Evolutionary conservation across 1,140 invertebrate species (phyloP).

Genomic region (Gonioctena quinquepunctata): DNA sequence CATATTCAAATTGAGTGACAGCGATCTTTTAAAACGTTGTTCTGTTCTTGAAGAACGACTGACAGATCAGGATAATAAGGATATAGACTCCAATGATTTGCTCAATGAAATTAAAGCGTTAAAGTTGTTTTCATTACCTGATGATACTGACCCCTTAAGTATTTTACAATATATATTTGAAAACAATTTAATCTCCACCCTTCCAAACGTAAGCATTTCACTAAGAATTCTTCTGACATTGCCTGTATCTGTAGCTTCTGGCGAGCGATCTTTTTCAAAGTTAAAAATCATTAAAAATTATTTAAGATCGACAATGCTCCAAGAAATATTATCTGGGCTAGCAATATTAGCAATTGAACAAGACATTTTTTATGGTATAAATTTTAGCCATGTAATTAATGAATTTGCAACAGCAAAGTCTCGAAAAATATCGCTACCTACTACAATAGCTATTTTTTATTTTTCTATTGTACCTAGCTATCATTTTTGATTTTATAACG

Average conservation of each 20-base stretch:
- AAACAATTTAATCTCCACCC: conserved; percentile 12
- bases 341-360: not conserved
- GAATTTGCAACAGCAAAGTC: not conserved
- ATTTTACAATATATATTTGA: conserved; percentile 2
- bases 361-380: not conserved
- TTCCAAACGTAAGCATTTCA: conserved; percentile 18
- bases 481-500: not conserved
- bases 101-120: not conserved
- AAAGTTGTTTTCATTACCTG: too few relatives aligned
- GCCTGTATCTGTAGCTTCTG: conserved; percentile 30
- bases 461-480: conserved; percentile 4
- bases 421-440: too few relatives aligned
- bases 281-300: conserved; percentile 15
- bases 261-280: conserved; percentile 34
- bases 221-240: conserved; percentile 35
- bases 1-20: conserved; percentile 4
- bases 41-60: not conserved
- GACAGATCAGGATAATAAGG: conserved; percentile 3
- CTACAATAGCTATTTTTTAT: conserved; percentile 8
- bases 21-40: conserved; percentile 1
- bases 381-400: not conserved
- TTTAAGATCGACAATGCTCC: not conserved
- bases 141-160: not conserved
- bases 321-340: not conserved
- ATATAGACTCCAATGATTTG: conserved; percentile 4